Evolutionary conservation across 1,140 invertebrate species (phyloP), one percentile per base, ranked within the genome.

Genomic region (Macrocentrus cingulum): DNA sequence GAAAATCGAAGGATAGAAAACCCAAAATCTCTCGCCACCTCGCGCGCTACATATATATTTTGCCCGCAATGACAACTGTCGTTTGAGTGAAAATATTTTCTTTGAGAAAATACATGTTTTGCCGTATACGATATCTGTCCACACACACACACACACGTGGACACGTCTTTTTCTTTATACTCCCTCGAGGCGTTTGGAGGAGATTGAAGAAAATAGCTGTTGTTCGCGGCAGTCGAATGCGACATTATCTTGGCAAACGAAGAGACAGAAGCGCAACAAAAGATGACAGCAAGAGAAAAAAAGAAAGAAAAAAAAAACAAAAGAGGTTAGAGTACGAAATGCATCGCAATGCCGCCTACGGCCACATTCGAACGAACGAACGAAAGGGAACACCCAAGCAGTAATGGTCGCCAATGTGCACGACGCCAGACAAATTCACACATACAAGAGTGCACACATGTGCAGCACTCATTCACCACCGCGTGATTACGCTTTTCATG

Each of bases 401-500:
- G 9, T 9, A 37, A 22, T 16, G 53, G 42, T 45, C 13, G 39
- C 22, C 32, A 41, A 8, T 36, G 42, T 23, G 18, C 37, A 44
- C 25, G 20, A 25, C 20, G 32, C 29, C 42, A 32, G 25, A 20
- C 18, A 20, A 6, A 20, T 13, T 16, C 23, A 29, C 34, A 39
- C 45, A 49, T 34, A 34, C 20, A n/a, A n/a, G n/a, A n/a, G n/a
- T n/a, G n/a, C n/a, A n/a, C n/a, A n/a, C n/a, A n/a, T n/a, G n/a
- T n/a, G n/a, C n/a, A n/a, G n/a, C n/a, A n/a, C 36, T 34, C 41
- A 53, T 63, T 55, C 50, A 53, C n/a, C n/a, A n/a, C 56, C 44
- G 52, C 51, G 52, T 56, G 61, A 59, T 59, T 59, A 56, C 41
- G 51, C 53, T 56, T 56, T 56, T 56, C 56, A 49, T 18, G 42